Evolutionary conservation across 2,797 vertebrate genomes (phyloP).

Genomic region (Calcarius lapponicus): DNA sequence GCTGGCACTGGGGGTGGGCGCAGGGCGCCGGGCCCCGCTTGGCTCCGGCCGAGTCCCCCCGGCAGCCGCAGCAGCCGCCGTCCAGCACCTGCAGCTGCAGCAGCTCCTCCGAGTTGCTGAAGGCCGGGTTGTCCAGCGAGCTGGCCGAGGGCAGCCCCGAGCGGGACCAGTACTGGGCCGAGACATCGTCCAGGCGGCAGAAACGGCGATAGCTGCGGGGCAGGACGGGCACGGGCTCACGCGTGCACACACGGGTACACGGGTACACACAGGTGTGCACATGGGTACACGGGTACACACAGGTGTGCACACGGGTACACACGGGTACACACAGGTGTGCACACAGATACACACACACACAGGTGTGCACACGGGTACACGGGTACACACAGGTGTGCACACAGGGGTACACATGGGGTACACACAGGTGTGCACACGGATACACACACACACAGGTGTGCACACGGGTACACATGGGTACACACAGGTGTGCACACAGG

Average conservation of each 20-base stretch:
- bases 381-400: background rate
- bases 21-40: background rate
- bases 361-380: too few relatives aligned
- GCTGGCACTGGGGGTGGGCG: rapidly evolving
- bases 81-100: conserved; percentile 84
- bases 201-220: conserved; percentile 85
- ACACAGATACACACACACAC: too few relatives aligned
- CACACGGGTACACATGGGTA: too few relatives aligned
- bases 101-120: conserved; percentile 86
- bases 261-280: too few relatives aligned
- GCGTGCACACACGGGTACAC: background rate
- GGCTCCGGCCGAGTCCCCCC: conserved; percentile 76
- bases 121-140: conserved; percentile 87
- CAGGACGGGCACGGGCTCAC: rapidly evolving
- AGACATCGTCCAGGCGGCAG: conserved; percentile 91
- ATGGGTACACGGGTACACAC: too few relatives aligned
- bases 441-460: too few relatives aligned
- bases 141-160: conserved; percentile 82
- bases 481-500: background rate
- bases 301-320: too few relatives aligned
- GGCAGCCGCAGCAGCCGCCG: conserved; percentile 82
- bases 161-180: conserved; percentile 83
- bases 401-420: too few relatives aligned
- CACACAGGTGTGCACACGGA: too few relatives aligned
- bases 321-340: too few relatives aligned